Evolutionary conservation across 53 echinoderm and acorn worm species (phyloP), one percentile per base, ranked within the genome.

Genomic region (Holothuria scabra): DNA sequence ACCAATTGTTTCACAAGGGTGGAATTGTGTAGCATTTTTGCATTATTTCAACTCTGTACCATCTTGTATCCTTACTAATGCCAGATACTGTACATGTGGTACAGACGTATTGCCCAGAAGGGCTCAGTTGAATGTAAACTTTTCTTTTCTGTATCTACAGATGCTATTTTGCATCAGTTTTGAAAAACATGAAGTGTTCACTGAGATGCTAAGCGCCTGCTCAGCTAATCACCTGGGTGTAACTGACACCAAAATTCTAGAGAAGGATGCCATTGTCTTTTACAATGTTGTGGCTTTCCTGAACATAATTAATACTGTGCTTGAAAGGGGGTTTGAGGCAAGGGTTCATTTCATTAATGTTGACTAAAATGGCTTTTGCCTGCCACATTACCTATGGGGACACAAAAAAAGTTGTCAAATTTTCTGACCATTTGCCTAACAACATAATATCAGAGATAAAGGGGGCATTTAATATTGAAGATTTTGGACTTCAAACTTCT

Each of bases 211-310:
- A 4, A 75, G 25, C 24, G 55, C 55, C 48, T 75, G 75, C 75
- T 55, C 75, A 25, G 49, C n/a, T 48, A 75, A 55, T 52, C 46
- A 75, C 49, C 75, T 75, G 23, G 75, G 55, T 75, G 75, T 75
- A 4, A 75, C 75, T 49, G 75, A 75, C 21, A 75, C 75, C 14
- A 44, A 49, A 46, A 55, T 75, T 49, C 75, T 75, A 13, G 75
- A 75, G n/a, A 75, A 52, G 23, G 55, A 75, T 75, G 23, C 75
- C 9, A 75, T 75, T 75, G 55, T 75, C 55, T 75, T 75, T 52
- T 75, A 46, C 49, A 75, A 75, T 46, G 75, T 75, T 75, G 46
- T 25, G 26, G 0, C 75, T 25, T 75, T 75, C 16, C 75, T 75
- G 29, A 49, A 75, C 75, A 75, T 75, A 24, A 52, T 75, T 12